Percentiles rank a stretch among this genome's conserved stretches.
phyloP scores from a whole-genome alignment of 2,888 invertebrate genomes.

The Tupiocoris notatus region DNA sequence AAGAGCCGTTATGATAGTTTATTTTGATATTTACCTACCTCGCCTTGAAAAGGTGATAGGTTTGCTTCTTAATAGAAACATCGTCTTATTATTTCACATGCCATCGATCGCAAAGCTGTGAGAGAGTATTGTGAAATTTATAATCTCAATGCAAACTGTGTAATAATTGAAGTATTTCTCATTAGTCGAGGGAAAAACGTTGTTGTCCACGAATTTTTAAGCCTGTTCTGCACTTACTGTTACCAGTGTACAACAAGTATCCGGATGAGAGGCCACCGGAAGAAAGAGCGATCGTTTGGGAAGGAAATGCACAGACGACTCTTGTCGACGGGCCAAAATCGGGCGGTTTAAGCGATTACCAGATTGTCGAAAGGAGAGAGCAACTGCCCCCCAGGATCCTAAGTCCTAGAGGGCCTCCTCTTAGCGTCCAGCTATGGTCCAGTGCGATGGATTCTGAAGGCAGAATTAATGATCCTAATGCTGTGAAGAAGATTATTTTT shows the following conservation, averaged over 20 bases:
- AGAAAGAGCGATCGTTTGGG: conserved; percentile 45
- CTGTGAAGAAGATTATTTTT: conserved; percentile 82
- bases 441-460: conserved; percentile 78
- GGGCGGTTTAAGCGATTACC: conserved; percentile 56
- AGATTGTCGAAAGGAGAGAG: conserved; percentile 61
- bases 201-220: not conserved
- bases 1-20: too few relatives aligned
- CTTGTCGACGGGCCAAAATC: conserved; percentile 23
- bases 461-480: conserved; percentile 71
- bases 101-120: not conserved
- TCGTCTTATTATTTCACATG: not conserved
- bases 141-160: too few relatives aligned
- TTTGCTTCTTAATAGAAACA: too few relatives aligned
- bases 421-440: conserved; percentile 78
- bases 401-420: conserved; percentile 68
- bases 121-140: not conserved
- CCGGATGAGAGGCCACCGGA: conserved; percentile 50
- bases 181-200: too few relatives aligned
- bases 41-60: not conserved
- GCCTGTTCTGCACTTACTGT: too few relatives aligned
- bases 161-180: too few relatives aligned
- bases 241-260: conserved; percentile 49
- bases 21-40: not conserved
- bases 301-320: conserved; percentile 22
- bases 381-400: conserved; percentile 63